Base-by-base conservation (phyloP, 30 jellyfish, hydroid and myxozoan genomes). In the Cassiopea andromeda region DNA sequence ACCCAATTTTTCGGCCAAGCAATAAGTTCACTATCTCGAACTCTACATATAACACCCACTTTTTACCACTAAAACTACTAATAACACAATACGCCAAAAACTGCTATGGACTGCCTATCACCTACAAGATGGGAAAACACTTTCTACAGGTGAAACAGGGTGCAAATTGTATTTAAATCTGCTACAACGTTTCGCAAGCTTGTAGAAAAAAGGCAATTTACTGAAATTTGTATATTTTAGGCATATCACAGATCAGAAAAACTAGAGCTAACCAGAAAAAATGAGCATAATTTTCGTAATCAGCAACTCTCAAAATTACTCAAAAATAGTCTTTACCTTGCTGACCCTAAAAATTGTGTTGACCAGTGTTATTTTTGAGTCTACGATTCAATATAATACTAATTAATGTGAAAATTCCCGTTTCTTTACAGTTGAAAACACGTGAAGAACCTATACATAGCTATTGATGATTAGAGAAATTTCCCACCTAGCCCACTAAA, bases 1-100 rank as follows among this genome's bases (percentile, higher is more conserved):
- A 85, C 83, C 93, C 78, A 85, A 1, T 17, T 69, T 85, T 78
- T 58, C 27, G 75, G 72, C 92, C 77, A 44, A 85, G 93, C 93
- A 85, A 13, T 78, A 73, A 47, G 46, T 38, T 85, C 61, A 82
- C 90, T 89, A 69, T 69, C 85, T 50, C 58, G 19, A 82, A 69
- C 54, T 82, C 15, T 60, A 82, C 90, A 82, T 66, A 82, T 60
- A 82, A 57, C 46, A 19, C 48, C 78, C 78, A 6, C 10, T 69
- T 8, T 7, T 69, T 8, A 9, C 14, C 48, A 13, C 14, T 19
- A 44, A 6, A 69, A 6, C 14, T 69, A 8, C 8, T 10, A 54
- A 3, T 6, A 6, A 54, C 12, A 27, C 38, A 27, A 27, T 27
- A 27, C 38, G 38, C 38, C 38, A 27, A 27, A 27, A 27, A 27